Evolutionary conservation across 2,797 vertebrate genomes (phyloP), one percentile per base, ranked within the genome.

Genomic region (Pelochelys cantorii): DNA sequence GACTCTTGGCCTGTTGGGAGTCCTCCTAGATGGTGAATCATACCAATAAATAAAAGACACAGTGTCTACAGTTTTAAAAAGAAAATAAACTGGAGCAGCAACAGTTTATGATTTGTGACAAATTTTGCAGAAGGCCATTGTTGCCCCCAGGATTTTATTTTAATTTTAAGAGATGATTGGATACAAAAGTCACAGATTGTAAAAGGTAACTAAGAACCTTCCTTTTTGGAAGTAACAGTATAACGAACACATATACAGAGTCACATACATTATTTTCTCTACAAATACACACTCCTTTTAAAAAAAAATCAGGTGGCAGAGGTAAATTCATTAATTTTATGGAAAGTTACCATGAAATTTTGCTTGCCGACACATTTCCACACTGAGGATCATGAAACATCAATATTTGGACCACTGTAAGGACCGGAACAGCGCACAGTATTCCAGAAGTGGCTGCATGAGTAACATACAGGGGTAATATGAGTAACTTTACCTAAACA

Each of bases 21-120:
- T 87, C 65, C 89, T 85, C 83, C 75, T 53, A 79, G 2, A 2
- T 3, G 82, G 62, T 3, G 34, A 91, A 93, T 29, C 82, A 83
- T 5, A 75, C 34, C 81, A 89, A 79, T 7, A 55, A 92, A 94
- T 59, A 91, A 74, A 91, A 68, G 80, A 95, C 84, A 71, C 42
- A 56, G 84, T 74, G 57, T 56, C 54, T 81, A 55, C 34, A 80
- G 60, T 77, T 86, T 90, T 90, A 85, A 94, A 86, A 83, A 13
- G 87, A 87, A 90, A 42, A 95, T 83, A 71, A 83, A 90, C 27
- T n/a, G 79, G 75, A 85, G 31, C 31, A 90, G 37, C 78, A 83
- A 95, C 75, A 55, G 80, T 29, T 54, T 34, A 13, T 53, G 78
- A 90, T 59, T 68, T 86, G 42, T 59, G 85, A 75, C 91, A 87